phyloP scores from a whole-genome alignment of 2,113 vertebrate genomes.

The Cacatua alba region DNA sequence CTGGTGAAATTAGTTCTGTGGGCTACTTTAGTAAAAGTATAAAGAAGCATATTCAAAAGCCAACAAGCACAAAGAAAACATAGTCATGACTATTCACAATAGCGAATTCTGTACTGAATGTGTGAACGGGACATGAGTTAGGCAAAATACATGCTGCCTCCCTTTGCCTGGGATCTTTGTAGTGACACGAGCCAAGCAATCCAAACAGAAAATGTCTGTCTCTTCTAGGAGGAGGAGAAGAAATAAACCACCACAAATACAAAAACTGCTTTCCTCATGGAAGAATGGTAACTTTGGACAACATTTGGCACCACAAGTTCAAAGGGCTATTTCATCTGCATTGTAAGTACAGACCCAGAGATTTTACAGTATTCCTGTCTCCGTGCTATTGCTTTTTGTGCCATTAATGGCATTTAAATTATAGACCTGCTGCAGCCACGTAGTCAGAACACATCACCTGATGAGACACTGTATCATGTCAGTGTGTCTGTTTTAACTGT shows the following conservation, averaged over 20 bases:
- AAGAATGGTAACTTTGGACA: slow-evolving; percentile 14
- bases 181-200: neutral
- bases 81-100: slow-evolving; percentile 1
- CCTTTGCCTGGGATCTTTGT: neutral
- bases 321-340: slow-evolving; percentile 58
- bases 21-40: neutral
- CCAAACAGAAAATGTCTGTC: slow-evolving; percentile 47
- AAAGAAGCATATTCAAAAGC: slow-evolving; percentile 60
- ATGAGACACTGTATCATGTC: slow-evolving; percentile 67
- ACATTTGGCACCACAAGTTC: slow-evolving; percentile 38
- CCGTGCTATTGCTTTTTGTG: slow-evolving; percentile 15
- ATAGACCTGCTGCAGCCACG: slow-evolving; percentile 72
- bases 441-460: slow-evolving; percentile 74
- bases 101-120: neutral
- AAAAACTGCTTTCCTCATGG: slow-evolving; percentile 10
- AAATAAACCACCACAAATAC: neutral
- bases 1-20: slow-evolving; percentile 35
- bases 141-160: neutral
- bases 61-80: neutral
- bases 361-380: slow-evolving; percentile 39
- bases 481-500: slow-evolving; percentile 40
- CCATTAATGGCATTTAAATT: slow-evolving; percentile 83
- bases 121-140: neutral
- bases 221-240: neutral
- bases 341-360: slow-evolving; percentile 19